Evolutionary conservation across 2,888 invertebrate genomes (phyloP).

Genomic region (Hybos culiciformis): DNA sequence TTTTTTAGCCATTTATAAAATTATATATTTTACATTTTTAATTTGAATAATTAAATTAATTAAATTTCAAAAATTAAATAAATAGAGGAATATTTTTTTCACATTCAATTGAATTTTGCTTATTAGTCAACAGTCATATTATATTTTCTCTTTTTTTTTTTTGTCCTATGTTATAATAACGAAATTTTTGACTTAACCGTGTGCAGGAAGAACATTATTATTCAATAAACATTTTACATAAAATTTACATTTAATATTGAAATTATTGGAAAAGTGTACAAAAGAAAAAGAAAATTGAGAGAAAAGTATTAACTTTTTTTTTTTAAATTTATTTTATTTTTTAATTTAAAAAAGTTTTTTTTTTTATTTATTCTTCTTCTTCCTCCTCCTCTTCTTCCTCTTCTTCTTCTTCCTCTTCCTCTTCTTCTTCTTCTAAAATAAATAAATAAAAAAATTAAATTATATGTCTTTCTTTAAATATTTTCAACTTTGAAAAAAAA

Average conservation of each 20-base stretch:
- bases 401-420: slow-evolving; percentile 37
- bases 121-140: too few species aligned
- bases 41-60: too few species aligned
- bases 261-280: not conserved
- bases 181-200: too few species aligned
- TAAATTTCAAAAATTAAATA: too few species aligned
- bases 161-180: too few species aligned
- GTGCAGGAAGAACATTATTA: too few species aligned
- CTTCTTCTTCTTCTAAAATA: slow-evolving; percentile 36
- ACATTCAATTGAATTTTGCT: too few species aligned
- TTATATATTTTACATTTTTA: too few species aligned
- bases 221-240: not conserved
- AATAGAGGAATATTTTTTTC: too few species aligned
- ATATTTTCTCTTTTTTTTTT: too few species aligned
- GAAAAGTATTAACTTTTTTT: not conserved
- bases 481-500: slow-evolving; percentile 49
- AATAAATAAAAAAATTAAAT: slow-evolving; percentile 13
- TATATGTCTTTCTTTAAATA: slow-evolving; percentile 40
- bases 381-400: slow-evolving; percentile 33
- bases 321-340: not conserved
- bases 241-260: not conserved
- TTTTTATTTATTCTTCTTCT: slow-evolving; percentile 31
- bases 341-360: slow-evolving; percentile 17
- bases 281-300: not conserved
- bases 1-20: too few species aligned